A percentile compares a stretch with the other conserved stretches of the same genome.
These are phyloP conservation scores for Epizoanthus ramosus DNA, from an alignment of 92 coral and sea anemone species.

Conservation along the genomic window DNA sequence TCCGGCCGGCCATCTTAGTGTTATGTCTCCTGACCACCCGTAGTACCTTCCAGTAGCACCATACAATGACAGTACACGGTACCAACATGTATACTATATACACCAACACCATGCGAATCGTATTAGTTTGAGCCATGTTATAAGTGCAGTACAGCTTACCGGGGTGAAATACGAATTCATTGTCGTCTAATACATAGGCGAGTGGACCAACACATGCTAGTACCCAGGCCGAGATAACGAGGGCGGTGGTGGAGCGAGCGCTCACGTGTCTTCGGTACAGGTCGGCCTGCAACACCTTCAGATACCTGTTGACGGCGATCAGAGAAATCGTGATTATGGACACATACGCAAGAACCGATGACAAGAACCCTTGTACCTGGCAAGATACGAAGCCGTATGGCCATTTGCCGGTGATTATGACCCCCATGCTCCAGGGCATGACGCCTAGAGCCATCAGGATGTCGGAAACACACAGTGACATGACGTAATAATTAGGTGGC, in stretches of 20 bases:
- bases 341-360: constrained; percentile 69
- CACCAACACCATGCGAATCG: constrained; percentile 40
- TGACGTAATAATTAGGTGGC: constrained; percentile 60
- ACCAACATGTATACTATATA: constrained; percentile 50
- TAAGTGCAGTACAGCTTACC: constrained; percentile 69
- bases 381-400: constrained; percentile 49
- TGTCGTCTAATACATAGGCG: constrained; percentile 41
- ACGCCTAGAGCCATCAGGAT: constrained; percentile 68
- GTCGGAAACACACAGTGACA: constrained; percentile 64
- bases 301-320: constrained; percentile 75
- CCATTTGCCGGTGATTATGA: constrained; percentile 66
- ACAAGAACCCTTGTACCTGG: constrained; percentile 69
- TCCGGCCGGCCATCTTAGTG: constrained; percentile 17
- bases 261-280: constrained; percentile 55
- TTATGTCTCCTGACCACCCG: constrained; percentile 65
- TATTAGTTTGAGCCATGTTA: constrained; percentile 34
- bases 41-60: constrained; percentile 70
- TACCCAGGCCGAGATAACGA: constrained; percentile 61
- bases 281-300: constrained; percentile 62
- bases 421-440: constrained; percentile 68
- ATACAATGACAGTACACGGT: constrained; percentile 61
- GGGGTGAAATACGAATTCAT: constrained; percentile 64
- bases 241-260: constrained; percentile 35
- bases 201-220: constrained; percentile 56
- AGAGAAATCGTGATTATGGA: constrained; percentile 70